Evolutionary conservation across 1,140 invertebrate species (phyloP).

Genomic region (Atopsyche davidsoni): DNA sequence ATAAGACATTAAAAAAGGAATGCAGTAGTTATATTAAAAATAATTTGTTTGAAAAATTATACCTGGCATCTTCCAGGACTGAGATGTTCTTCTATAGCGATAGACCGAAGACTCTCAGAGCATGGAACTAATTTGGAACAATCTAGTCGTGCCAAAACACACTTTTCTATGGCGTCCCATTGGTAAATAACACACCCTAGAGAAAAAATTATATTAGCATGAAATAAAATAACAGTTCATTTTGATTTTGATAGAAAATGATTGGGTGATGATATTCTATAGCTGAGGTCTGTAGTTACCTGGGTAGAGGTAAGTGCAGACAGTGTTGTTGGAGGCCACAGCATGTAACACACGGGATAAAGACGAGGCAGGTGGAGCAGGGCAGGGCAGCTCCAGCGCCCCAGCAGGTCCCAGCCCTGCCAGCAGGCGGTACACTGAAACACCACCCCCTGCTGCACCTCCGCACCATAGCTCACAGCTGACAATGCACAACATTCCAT

Average conservation of each 20-base stretch:
- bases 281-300: constrained; percentile 24
- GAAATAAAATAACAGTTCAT: not conserved
- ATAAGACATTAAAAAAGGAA: not conserved
- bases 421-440: constrained; percentile 31
- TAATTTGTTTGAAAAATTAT: constrained; percentile 20
- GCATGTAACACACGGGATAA: constrained; percentile 52
- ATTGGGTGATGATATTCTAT: not conserved
- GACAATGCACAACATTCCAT: constrained; percentile 4
- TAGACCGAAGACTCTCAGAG: constrained; percentile 86
- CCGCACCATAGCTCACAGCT: constrained; percentile 43
- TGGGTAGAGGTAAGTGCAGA: constrained; percentile 74
- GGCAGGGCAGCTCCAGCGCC: constrained; percentile 24
- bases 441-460: constrained; percentile 32
- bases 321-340: constrained; percentile 53
- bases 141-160: constrained; percentile 74
- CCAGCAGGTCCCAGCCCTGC: constrained; percentile 31
- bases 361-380: constrained; percentile 10
- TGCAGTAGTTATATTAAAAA: not conserved
- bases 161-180: constrained; percentile 63
- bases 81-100: constrained; percentile 83
- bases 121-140: constrained; percentile 88
- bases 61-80: constrained; percentile 73
- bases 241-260: not conserved
- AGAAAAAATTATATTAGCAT: too few relatives aligned
- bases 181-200: constrained; percentile 77